Conservation (phyloP, 2,888 invertebrate species). For the Mamestra brassicae region DNA sequence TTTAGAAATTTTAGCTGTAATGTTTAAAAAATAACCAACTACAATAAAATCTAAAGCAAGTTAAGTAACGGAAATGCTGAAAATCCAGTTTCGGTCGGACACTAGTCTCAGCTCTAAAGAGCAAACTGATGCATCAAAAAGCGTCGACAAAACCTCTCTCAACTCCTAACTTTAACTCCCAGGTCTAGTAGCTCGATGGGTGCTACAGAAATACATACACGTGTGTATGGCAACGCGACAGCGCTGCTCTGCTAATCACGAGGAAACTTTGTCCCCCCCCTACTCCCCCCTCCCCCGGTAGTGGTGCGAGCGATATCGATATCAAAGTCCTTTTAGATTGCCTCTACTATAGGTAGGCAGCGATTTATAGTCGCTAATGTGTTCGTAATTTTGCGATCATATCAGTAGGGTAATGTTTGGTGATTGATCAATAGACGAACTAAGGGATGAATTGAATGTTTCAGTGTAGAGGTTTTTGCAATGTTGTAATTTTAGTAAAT, state of each 20-base stretch:
- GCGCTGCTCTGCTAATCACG: slow-evolving; percentile 81
- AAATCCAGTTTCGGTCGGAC: too few species aligned
- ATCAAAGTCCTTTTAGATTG: slow-evolving; percentile 47
- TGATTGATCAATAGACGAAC: slow-evolving; percentile 33
- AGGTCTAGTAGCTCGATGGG: slow-evolving; percentile 7
- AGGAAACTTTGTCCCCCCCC: slow-evolving; percentile 77
- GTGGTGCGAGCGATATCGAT: slow-evolving; percentile 68
- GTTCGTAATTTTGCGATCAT: slow-evolving; percentile 41
- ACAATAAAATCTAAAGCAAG: too few species aligned
- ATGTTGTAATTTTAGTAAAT: background rate
- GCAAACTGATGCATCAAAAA: background rate
- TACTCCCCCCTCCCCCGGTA: slow-evolving; percentile 64
- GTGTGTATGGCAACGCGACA: slow-evolving; percentile 62
- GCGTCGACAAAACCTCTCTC: background rate
- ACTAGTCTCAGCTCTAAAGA: too few species aligned
- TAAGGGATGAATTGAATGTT: background rate
- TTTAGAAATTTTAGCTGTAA: too few species aligned
- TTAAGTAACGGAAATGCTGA: too few species aligned
- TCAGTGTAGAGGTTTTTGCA: background rate
- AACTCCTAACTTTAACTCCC: slow-evolving; percentile 13
- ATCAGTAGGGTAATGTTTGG: slow-evolving; percentile 15
- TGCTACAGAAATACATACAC: slow-evolving; percentile 30
- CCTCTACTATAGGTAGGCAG: slow-evolving; percentile 22
- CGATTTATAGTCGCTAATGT: slow-evolving; percentile 45
- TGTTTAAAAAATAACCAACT: too few species aligned